Evolutionary conservation across 1,140 invertebrate genomes (phyloP).

Genomic region (Plutomurus gul): DNA sequence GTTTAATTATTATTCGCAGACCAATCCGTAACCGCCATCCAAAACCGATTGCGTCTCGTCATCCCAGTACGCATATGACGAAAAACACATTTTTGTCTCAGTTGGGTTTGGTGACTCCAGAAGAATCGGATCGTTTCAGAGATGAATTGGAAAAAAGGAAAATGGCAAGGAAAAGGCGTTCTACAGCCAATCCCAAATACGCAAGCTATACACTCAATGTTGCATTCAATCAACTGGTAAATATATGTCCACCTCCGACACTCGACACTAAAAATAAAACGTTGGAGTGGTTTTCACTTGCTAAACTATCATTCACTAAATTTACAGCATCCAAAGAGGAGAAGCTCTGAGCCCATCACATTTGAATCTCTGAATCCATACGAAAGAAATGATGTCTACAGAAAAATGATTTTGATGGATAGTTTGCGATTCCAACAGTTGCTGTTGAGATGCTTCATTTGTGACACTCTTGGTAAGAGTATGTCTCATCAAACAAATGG

Average conservation of each 20-base stretch:
- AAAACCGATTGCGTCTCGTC: not conserved
- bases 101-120: not conserved
- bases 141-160: not conserved
- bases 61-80: not conserved
- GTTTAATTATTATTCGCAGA: too few relatives aligned
- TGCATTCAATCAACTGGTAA: not conserved
- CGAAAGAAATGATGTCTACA: not conserved
- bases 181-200: constrained; percentile 16
- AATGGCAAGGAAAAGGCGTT: not conserved
- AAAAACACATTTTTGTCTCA: not conserved
- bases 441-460: not conserved
- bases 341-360: not conserved
- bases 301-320: not conserved
- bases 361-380: not conserved
- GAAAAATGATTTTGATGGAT: not conserved
- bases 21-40: too few relatives aligned
- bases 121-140: not conserved
- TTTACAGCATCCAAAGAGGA: not conserved
- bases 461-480: not conserved
- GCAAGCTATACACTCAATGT: not conserved
- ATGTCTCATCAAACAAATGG: too few relatives aligned
- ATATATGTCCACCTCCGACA: not conserved
- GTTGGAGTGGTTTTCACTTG: not conserved
- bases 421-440: not conserved
- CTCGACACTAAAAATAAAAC: not conserved